Evolutionary conservation across 2,113 vertebrate species (phyloP).

Genomic region (Mola mola): DNA sequence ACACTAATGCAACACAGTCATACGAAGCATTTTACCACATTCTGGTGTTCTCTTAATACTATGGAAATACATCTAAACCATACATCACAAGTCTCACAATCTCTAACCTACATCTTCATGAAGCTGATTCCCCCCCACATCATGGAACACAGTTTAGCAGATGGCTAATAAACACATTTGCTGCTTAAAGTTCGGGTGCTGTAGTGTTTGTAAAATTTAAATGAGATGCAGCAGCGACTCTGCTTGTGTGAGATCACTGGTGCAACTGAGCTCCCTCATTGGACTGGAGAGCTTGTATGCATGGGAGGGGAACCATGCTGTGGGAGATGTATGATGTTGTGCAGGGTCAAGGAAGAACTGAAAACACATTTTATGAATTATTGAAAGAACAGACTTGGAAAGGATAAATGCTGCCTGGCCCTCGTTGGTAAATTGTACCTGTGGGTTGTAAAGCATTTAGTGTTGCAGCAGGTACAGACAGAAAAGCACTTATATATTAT

Average conservation of each 20-base stretch:
- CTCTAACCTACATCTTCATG: slow-evolving; percentile 71
- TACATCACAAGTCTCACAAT: slow-evolving; percentile 55
- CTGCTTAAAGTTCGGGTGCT: slow-evolving; percentile 60
- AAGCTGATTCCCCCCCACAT: slow-evolving; percentile 29
- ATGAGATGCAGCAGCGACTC: slow-evolving; percentile 68
- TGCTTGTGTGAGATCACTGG: slow-evolving; percentile 67
- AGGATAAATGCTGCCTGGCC: slow-evolving; percentile 35
- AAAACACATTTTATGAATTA: slow-evolving; percentile 72
- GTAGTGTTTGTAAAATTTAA: slow-evolving; percentile 74
- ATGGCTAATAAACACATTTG: slow-evolving; percentile 80
- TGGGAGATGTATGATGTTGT: slow-evolving; percentile 62
- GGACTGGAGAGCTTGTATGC: slow-evolving; percentile 54
- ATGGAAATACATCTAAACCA: slow-evolving; percentile 37
- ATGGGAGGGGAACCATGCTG: slow-evolving; percentile 54
- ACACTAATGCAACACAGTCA: neutral
- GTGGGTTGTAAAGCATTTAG: slow-evolving; percentile 39
- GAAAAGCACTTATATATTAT: slow-evolving; percentile 22
- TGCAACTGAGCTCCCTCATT: slow-evolving; percentile 59
- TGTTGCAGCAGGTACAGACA: slow-evolving; percentile 34
- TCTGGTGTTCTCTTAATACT: slow-evolving; percentile 56
- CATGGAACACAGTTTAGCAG: slow-evolving; percentile 61
- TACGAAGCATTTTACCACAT: slow-evolving; percentile 37
- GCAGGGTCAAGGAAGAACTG: slow-evolving; percentile 67
- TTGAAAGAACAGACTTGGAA: slow-evolving; percentile 60
- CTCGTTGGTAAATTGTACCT: slow-evolving; percentile 41